Percentiles rank a stretch among this genome's conserved stretches.
Conservation (phyloP, 2,888 invertebrate genomes). For the Cremastinae sp. region DNA sequence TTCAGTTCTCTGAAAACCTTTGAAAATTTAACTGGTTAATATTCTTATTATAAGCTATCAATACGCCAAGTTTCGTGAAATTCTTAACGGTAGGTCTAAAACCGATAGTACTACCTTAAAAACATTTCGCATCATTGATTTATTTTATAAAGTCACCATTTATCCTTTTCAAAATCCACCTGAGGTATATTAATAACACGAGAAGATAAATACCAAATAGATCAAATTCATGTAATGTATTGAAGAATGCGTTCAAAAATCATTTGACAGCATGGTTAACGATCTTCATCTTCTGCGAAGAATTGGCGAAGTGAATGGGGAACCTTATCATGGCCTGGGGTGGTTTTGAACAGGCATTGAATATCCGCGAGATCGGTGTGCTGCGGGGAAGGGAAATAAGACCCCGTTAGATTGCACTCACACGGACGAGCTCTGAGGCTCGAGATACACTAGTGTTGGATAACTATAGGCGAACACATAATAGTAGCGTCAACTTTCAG, state of each 20-base stretch:
- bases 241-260: conserved; percentile 13
- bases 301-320: conserved; percentile 34
- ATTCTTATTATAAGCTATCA: too few species aligned
- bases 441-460: conserved; percentile 39
- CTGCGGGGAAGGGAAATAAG: not conserved
- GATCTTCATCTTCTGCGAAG: conserved; percentile 48
- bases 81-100: too few species aligned
- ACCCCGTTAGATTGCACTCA: conserved; percentile 15
- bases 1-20: too few species aligned
- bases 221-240: not conserved
- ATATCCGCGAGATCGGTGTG: conserved; percentile 34
- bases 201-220: too few species aligned
- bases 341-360: conserved; percentile 26
- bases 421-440: conserved; percentile 5
- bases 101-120: too few species aligned
- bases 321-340: conserved; percentile 47
- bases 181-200: too few species aligned
- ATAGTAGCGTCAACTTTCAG: conserved; percentile 56
- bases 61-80: too few species aligned
- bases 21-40: too few species aligned
- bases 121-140: too few species aligned
- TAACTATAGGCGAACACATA: conserved; percentile 45
- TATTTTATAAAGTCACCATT: too few species aligned
- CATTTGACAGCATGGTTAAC: conserved; percentile 34
- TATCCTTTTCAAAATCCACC: too few species aligned